Percentiles rank a stretch among this genome's conserved stretches.
These are phyloP conservation scores for Chelmon rostratus DNA, from an alignment of 2,797 vertebrate species.

Conservation along the genomic window DNA sequence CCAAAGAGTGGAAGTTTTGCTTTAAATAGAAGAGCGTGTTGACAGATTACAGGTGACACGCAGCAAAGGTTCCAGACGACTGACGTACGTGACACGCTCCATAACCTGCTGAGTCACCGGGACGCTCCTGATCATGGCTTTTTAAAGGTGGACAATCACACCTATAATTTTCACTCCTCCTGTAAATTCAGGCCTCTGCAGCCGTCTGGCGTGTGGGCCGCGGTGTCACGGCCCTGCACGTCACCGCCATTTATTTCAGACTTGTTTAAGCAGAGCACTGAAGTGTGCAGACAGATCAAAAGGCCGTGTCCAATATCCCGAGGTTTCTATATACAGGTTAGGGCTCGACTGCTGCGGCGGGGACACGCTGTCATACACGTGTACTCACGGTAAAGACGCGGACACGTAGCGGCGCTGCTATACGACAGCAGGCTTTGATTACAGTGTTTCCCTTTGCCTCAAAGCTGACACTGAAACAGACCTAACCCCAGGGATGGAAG, in stretches of 20 bases:
- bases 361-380: not conserved
- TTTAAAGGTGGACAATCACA: slow-evolving; percentile 41
- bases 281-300: slow-evolving; percentile 58
- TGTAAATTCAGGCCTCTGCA: slow-evolving; percentile 24
- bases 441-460: not conserved
- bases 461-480: not conserved
- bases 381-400: slow-evolving; percentile 5
- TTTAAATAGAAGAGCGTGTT: not conserved
- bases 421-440: not conserved
- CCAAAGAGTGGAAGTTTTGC: not conserved
- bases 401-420: not conserved
- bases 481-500: not conserved
- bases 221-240: slow-evolving; percentile 22
- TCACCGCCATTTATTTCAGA: slow-evolving; percentile 61
- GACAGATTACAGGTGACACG: slow-evolving; percentile 26
- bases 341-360: slow-evolving; percentile 1
- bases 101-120: slow-evolving; percentile 67
- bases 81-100: slow-evolving; percentile 58
- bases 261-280: slow-evolving; percentile 55
- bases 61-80: slow-evolving; percentile 15
- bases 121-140: slow-evolving; percentile 37
- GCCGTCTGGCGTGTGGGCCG: slow-evolving; percentile 54
- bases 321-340: slow-evolving; percentile 27
- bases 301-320: slow-evolving; percentile 57
- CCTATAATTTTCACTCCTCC: slow-evolving; percentile 59